Base-by-base conservation (phyloP, 2,888 invertebrate species). In the Lamellibrachia satsuma region DNA sequence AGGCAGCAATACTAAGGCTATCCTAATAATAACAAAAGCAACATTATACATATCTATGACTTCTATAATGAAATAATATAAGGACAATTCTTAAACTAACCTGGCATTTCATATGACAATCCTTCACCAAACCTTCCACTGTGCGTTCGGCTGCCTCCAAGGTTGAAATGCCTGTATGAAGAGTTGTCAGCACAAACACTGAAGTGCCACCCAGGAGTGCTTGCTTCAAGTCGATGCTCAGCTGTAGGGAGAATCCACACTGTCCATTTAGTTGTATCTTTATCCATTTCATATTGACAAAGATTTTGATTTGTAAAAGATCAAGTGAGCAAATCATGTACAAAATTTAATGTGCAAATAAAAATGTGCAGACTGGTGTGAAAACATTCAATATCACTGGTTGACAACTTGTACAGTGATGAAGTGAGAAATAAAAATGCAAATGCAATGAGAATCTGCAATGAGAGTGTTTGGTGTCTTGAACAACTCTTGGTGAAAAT, bases 111-210 rank as follows among this genome's bases (percentile, higher is more conserved):
- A 75, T 6, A 22, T 75, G 75, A 75, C 75, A 75, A 4, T 75
- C 75, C 22, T 75, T 75, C 75, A 75, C 75, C 75, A 75, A 75
- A 75, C 75, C n/a, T n/a, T 75, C 75, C 75, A 75, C 75, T 75
- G 15, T 11, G 22, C 75, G 4, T 75, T 75, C 75, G 75, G 75
- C 75, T 75, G 75, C 75, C 75, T 75, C 75, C 22, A 75, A 75
- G 75, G 75, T 75, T 22, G 22, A 75, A n/a, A 75, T 75, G 75
- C 75, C 75, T 15, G 75, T 75, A 15, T 75, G 75, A 75, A 75
- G 75, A 75, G 75, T 75, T 75, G 75, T 75, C 4, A 75, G 75
- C 75, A 75, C 75, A 6, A 75, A 75, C 75, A 75, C 75, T n/a
- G 75, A 75, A 75, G 75, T 75, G 22, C 75, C 75, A 75, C 75